A percentile compares a stretch with the other conserved stretches of the same genome.
Conservation (phyloP, 1,140 invertebrate genomes). For the Bemisia tabaci region DNA sequence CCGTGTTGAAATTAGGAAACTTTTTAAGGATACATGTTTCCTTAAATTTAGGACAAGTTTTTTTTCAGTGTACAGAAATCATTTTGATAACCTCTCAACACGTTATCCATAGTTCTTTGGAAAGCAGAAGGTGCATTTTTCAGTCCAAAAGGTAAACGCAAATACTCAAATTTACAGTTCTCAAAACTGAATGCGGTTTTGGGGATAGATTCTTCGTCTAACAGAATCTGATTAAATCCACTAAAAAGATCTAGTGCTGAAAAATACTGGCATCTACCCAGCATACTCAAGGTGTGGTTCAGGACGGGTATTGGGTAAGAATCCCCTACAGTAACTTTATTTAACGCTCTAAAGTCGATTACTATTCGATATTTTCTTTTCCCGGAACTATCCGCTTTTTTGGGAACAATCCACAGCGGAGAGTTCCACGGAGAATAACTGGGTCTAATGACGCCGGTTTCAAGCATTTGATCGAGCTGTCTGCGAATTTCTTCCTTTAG, state of each 20-base stretch:
- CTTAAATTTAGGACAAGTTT: no score
- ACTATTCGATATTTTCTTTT: neutral
- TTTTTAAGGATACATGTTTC: no score
- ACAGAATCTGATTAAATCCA: conserved; percentile 35
- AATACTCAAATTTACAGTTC: conserved; percentile 27
- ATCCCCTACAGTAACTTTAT: conserved; percentile 18
- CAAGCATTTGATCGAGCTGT: conserved; percentile 13
- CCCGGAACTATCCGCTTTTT: neutral
- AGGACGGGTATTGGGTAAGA: conserved; percentile 29
- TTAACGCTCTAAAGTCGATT: neutral
- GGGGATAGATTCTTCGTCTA: conserved; percentile 23
- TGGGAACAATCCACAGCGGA: conserved; percentile 20
- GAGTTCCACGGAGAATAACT: conserved; percentile 33
- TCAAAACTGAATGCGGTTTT: conserved; percentile 29
- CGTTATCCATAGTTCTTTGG: no score
- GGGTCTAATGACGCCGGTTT: conserved; percentile 26
- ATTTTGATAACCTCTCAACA: no score
- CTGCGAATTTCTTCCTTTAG: neutral
- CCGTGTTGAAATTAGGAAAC: no score
- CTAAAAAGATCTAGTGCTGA: conserved; percentile 33
- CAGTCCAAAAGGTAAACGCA: no score
- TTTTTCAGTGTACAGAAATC: no score
- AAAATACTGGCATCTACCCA: conserved; percentile 31
- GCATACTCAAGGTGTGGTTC: conserved; percentile 23
- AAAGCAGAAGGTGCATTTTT: no score